Evolutionary conservation across 2,888 invertebrate species (phyloP), one percentile per base, ranked within the genome.

Genomic region (Pheosia gnoma): DNA sequence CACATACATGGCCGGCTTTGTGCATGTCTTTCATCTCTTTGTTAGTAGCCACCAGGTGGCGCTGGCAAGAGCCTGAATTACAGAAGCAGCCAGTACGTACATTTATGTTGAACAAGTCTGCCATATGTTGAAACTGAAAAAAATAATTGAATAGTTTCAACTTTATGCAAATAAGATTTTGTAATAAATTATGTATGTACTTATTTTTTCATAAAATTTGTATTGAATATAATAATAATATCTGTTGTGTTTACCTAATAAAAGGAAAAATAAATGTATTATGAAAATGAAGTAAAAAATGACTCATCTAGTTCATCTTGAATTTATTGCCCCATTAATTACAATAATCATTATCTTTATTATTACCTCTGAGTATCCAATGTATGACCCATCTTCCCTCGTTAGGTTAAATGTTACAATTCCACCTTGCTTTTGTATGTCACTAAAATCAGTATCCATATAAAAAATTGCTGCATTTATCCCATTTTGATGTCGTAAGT

Each of bases 71-170:
- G 11, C 99, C 99, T 2, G 98, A 97, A 91, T 99, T 99, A 86
- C 99, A 99, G 85, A 99, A 98, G 84, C 99, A 99, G 0, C 99
- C 99, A 1, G 98, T 98, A 68, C 99, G 95, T 52, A 99, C 86
- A 73, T 96, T 96, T 59, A 99, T 96, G 75, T 96, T 96, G 83
- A 98, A 96, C 59, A 98, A 90, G 72, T 97, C 96, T 0, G 98
- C 97, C 94, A 99, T 96, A 80, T 98, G 97, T 79, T 97, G 95
- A 64, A 99, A 97, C 97, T 97, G 87, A 63, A 91, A 72, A 49
- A 53, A 59, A 43, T 9, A 43, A 43, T 11, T 11, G 6, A 53
- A 39, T 39, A 43, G 10, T 43, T 25, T 43, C 4, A 49, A 6
- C n/a, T 49, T 4, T 25, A 25, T 25, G 6, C 25, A 51, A 25